These are phyloP conservation scores for Hirtodrosophila confusa DNA, from an alignment of 2,888 invertebrate species.

Conservation along the genomic window DNA sequence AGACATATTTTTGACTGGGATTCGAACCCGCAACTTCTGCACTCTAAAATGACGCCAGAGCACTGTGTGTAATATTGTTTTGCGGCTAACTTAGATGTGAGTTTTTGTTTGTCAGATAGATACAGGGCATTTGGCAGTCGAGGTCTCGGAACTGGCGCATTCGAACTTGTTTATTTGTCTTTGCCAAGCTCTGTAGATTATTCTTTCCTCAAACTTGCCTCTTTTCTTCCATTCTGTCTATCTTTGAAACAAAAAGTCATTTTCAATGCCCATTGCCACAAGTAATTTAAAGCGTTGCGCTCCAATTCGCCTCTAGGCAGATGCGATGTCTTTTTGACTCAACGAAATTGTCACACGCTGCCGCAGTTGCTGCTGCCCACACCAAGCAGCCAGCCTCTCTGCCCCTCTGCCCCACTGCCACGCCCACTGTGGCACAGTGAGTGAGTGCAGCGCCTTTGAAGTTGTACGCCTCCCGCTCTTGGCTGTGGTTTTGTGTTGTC, in stretches of 20 bases:
- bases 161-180: constrained; percentile 9
- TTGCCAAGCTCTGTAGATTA: constrained; percentile 3
- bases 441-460: constrained; percentile 51
- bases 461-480: constrained; percentile 37
- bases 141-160: neutral
- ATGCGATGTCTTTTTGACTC: constrained; percentile 52
- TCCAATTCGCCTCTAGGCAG: constrained; percentile 59
- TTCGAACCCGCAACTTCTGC: too few species aligned
- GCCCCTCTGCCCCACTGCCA: constrained; percentile 14
- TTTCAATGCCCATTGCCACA: constrained; percentile 49
- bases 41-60: too few species aligned
- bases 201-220: constrained; percentile 10
- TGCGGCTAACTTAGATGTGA: too few species aligned
- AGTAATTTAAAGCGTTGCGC: constrained; percentile 70
- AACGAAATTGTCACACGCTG: constrained; percentile 61
- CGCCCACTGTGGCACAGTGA: constrained; percentile 31
- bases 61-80: too few species aligned
- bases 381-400: neutral
- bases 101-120: too few species aligned
- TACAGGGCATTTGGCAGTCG: neutral
- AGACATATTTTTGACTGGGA: too few species aligned
- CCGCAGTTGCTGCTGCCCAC: constrained; percentile 37
- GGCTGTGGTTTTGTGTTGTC: constrained; percentile 54
- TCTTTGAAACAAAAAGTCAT: constrained; percentile 39
- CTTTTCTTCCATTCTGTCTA: neutral